Evolutionary conservation across 2,113 vertebrate genomes (phyloP), one percentile per base, ranked within the genome.

Genomic region (Monopterus albus): DNA sequence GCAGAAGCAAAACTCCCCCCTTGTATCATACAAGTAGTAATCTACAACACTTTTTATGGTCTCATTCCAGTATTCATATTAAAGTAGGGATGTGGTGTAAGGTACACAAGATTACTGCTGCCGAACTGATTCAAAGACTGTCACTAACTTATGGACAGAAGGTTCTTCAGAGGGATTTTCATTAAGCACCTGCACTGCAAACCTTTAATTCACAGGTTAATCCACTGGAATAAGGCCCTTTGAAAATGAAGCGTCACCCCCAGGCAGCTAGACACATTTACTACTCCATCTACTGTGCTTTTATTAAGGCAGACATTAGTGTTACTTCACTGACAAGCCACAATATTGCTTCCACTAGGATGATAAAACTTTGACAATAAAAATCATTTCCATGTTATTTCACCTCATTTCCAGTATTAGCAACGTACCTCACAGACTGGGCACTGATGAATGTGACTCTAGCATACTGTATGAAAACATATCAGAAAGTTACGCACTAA

Each of bases 261-360:
- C 39, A 38, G 3, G 43, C 38, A 42, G 60, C 55, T 55, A 55
- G 31, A 75, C 57, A 52, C 52, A 14, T 43, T 65, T 5, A 60
- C 20, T 11, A 7, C 7, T 21, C n/a, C 43, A 15, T 56, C 58
- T 69, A 49, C 46, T 62, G 29, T 68, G 36, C 59, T 39, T 45
- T 56, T 6, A 49, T 78, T 80, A 81, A 87, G 76, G 79, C 79
- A 75, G 63, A 81, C 79, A 70, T 74, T 66, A 82, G 58, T 78
- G 76, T 46, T 62, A 81, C 71, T 77, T 66, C 78, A 67, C 74
- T 43, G 71, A 81, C 42, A 43, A 81, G 71, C 71, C 67, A 73
- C 70, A 0, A 45, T 21, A 26, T 60, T 69, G 65, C 65, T 78
- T 72, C 65, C 20, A 56, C 61, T 25, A 26, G 38, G 18, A 29